Evolutionary conservation across 2,113 vertebrate species (phyloP), one percentile per base, ranked within the genome.

Genomic region (Rhinichthys klamathensis): DNA sequence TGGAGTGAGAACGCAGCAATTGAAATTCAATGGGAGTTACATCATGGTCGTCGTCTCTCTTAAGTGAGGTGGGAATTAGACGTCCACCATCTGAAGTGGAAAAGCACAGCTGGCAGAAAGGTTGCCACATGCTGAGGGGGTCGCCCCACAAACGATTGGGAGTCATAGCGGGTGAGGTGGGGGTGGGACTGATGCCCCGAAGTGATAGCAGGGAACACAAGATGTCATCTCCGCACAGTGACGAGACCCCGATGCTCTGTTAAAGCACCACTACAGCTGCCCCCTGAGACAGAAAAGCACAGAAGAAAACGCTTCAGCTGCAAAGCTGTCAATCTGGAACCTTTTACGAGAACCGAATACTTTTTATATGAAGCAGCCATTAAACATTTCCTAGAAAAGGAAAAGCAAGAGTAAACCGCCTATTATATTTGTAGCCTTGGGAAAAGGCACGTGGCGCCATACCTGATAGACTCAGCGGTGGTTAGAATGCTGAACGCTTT

Each of bases 21-120:
- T 94, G 92, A 93, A 94, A 95, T 94, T 94, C 92, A 94, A 92
- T 91, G 89, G 89, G 85, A 93, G 93, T 95, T 93, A 95, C 91
- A 94, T 94, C 93, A 93, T 93, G 89, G 88, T 90, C 90, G 87
- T 89, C 91, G 89, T 93, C 90, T 90, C 91, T 93, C 49, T 92
- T 91, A 93, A 92, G 92, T 90, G 91, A 93, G 91, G 88, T 89
- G 91, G 90, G 92, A 94, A 93, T 93, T 87, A 91, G 86, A 90
- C 90, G 89, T 92, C 90, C 90, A 90, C 88, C 91, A 86, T 94
- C 91, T 92, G 92, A 92, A 93, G 91, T 93, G 91, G 89, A 92
- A 94, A 92, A 93, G 91, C 93, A 93, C 92, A 93, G 90, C 91
- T 93, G 92, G 93, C 91, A 91, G 89, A 92, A 88, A 92, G 91